These are phyloP conservation scores for Triplophysa bombifrons DNA, from an alignment of 2,797 vertebrate genomes.

Conservation along the genomic window DNA sequence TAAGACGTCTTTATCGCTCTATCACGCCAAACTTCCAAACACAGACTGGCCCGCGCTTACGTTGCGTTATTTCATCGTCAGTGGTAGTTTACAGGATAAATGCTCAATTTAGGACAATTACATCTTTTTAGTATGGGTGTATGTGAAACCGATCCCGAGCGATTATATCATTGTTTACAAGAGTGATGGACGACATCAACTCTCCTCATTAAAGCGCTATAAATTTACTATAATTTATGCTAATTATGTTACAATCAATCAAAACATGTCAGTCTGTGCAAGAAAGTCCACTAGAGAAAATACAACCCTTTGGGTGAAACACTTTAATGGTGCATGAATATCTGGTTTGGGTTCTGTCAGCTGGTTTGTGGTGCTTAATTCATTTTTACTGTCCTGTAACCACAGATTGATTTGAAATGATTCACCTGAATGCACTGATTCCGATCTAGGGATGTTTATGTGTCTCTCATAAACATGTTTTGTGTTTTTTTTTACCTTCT, in stretches of 20 bases:
- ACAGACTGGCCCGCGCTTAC: constrained; percentile 10
- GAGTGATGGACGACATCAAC: background rate
- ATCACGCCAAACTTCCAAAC: constrained; percentile 12
- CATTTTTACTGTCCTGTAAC: constrained; percentile 23
- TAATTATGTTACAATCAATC: background rate
- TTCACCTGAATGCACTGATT: background rate
- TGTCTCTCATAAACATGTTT: constrained; percentile 36
- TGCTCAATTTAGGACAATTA: constrained; percentile 1
- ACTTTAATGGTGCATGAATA: constrained; percentile 13
- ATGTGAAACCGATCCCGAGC: background rate
- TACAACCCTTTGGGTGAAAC: background rate
- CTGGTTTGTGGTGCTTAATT: constrained; percentile 39
- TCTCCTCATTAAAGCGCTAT: background rate
- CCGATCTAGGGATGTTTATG: constrained; percentile 17
- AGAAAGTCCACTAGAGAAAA: background rate
- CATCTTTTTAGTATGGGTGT: background rate
- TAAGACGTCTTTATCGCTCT: constrained; percentile 22
- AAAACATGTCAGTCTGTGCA: background rate
- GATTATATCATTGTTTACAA: background rate
- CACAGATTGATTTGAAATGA: constrained; percentile 5
- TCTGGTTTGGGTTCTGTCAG: constrained; percentile 39
- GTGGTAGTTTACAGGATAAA: constrained; percentile 14
- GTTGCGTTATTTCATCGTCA: constrained; percentile 24
- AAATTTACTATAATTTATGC: background rate
- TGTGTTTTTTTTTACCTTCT: background rate